Base-by-base conservation (phyloP, 1,140 invertebrate species). In the Ganaspis sp. region DNA sequence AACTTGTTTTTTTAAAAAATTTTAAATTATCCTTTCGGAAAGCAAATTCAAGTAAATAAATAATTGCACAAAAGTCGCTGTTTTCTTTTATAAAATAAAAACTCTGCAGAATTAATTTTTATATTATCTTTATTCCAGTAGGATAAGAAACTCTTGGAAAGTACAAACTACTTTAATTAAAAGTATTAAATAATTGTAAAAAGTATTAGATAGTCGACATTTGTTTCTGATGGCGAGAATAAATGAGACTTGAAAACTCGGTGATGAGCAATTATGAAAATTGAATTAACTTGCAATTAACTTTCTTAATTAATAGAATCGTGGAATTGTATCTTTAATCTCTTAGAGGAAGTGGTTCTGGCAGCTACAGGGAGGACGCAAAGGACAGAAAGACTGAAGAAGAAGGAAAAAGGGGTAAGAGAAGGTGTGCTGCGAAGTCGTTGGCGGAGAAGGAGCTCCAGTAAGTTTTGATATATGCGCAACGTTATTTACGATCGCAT, bases 401-500 rank as follows among this genome's bases (percentile, higher is more conserved):
- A 69, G 49, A 71, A 42, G 73, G 21, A 70, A 73, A 70, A 74
- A 74, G 71, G 73, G 34, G 54, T 23, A 37, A 40, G 53, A 49
- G 76, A 53, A 29, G 76, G 64, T 40, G 49, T 45, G 64, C 26
- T 11, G 74, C 37, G 58, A 64, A 78, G 75, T 45, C 70, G 45
- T 40, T 40, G 72, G 73, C 37, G 58, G 71, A n/a, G 26, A 38
- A 72, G 74, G 70, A 69, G 76, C 73, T 76, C 75, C 74, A 87
- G 81, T 86, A 88, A 88, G 84, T 87, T 88, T 86, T 88, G 86
- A 88, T 88, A 87, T 87, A 87, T 85, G 87, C 86, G 85, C 81
- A 82, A 85, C 81, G 82, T 88, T 88, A 88, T 88, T 88, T 88
- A 88, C 83, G 87, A 87, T 88, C 85, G 87, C 86, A 88, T 87